These are phyloP conservation scores for Etheostoma spectabile DNA, from an alignment of 2,113 vertebrate genomes.

Conservation along the genomic window DNA sequence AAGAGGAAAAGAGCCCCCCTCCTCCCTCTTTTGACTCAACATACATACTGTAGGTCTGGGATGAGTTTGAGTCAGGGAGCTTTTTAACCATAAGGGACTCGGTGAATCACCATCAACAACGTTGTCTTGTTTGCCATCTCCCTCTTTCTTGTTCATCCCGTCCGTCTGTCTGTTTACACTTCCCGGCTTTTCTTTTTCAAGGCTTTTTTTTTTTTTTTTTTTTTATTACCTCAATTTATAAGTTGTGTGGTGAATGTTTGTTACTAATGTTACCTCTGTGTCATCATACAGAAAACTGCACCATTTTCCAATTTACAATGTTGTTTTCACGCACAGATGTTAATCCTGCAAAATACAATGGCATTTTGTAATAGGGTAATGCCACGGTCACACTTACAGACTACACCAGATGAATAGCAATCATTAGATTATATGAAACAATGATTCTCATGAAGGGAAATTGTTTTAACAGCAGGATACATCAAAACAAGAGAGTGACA, in stretches of 20 bases:
- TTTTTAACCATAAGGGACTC: constrained; percentile 62
- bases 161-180: constrained; percentile 41
- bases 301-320: background rate
- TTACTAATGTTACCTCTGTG: background rate
- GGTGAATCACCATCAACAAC: constrained; percentile 73
- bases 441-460: background rate
- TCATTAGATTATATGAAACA: constrained; percentile 8
- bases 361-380: background rate
- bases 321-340: constrained; percentile 21
- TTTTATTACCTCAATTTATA: constrained; percentile 1
- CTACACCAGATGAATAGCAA: background rate
- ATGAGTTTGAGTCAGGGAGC: constrained; percentile 68
- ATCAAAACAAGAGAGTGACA: background rate
- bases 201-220: background rate
- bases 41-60: constrained; percentile 40
- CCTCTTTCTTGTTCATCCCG: constrained; percentile 29
- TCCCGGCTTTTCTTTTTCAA: constrained; percentile 37
- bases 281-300: background rate
- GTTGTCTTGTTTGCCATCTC: constrained; percentile 26
- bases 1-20: constrained; percentile 25
- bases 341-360: background rate
- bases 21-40: constrained; percentile 55
- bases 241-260: background rate
- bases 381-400: background rate
- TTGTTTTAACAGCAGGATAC: background rate